These are phyloP conservation scores for Phataginus tricuspis DNA, from an alignment of 2,797 vertebrate species.

Conservation along the genomic window DNA sequence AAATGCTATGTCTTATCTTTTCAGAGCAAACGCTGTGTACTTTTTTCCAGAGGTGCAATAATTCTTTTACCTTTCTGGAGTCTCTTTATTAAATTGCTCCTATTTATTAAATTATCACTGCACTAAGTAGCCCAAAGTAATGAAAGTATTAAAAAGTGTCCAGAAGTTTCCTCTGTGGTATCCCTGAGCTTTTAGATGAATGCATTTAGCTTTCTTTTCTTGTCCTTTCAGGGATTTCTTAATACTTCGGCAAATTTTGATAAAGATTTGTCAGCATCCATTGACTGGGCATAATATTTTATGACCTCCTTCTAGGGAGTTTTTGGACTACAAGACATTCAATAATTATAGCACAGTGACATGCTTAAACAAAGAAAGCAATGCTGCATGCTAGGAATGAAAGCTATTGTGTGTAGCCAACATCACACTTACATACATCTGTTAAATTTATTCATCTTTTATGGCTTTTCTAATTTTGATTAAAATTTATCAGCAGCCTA, in stretches of 20 bases:
- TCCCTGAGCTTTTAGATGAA: slow-evolving; percentile 32
- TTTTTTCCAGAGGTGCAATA: slow-evolving; percentile 59
- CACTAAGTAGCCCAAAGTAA: slow-evolving; percentile 62
- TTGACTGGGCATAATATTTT: background rate
- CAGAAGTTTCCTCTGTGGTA: slow-evolving; percentile 29
- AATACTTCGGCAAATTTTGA: slow-evolving; percentile 44
- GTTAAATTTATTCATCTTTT: slow-evolving; percentile 52
- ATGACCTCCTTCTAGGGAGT: slow-evolving; percentile 19
- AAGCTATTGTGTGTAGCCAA: slow-evolving; percentile 34
- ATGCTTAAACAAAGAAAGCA: slow-evolving; percentile 9
- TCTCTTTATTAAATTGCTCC: slow-evolving; percentile 68
- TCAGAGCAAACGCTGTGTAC: slow-evolving; percentile 37
- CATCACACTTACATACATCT: background rate
- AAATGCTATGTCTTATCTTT: slow-evolving; percentile 65
- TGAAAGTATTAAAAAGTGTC: slow-evolving; percentile 54
- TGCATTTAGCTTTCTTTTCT: background rate
- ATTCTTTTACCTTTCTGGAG: slow-evolving; percentile 64
- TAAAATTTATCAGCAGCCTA: slow-evolving; percentile 44
- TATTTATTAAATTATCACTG: slow-evolving; percentile 74
- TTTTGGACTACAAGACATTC: slow-evolving; percentile 38
- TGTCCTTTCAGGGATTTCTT: slow-evolving; percentile 37
- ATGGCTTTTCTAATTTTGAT: slow-evolving; percentile 34
- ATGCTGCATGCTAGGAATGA: background rate
- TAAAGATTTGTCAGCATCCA: slow-evolving; percentile 26
- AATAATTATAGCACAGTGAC: slow-evolving; percentile 46